Base-by-base conservation (phyloP, 2,888 invertebrate species). In the Hedya salicella region DNA sequence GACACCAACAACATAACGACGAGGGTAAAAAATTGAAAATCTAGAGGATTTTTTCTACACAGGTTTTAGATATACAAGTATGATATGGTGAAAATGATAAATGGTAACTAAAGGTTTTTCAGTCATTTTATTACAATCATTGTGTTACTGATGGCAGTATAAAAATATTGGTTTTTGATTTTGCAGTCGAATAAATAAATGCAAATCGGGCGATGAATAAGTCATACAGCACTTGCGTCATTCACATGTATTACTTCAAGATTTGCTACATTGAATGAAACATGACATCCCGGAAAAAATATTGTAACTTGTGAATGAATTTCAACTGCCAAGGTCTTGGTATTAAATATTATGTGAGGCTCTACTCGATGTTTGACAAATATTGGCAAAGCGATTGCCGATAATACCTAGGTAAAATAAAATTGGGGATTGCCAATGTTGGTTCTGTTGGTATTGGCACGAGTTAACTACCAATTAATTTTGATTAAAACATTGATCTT, bases 141-240 rank as follows among this genome's bases (percentile, higher is more conserved):
- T n/a, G n/a, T n/a, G n/a, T 4, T 54, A 62, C 25, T 46, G 46
- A 36, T 50, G 59, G 56, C 59, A 69, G 69, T 70, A 79, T 82
- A 85, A 86, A 77, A 87, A 86, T 85, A 83, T 81, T 81, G 74
- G 16, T 25, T 56, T 42, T 80, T 78, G 80, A 78, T 76, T 78
- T 82, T 78, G 77, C 76, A 75, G 76, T 73, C 71, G 84, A 80
- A 85, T 83, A 83, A 85, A 84, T 83, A 81, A 83, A 86, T 86
- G 83, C 79, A 82, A 87, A 86, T 82, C 72, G 71, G 65, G 75
- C 74, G 71, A 69, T 78, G 78, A 75, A 79, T 76, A 80, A 77
- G 71, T 76, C 76, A 79, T 77, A 78, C 77, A 79, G 76, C 62
- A 74, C 68, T 80, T 87, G 83, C 86, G 85, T 87, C 87, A 87